phyloP scores from a whole-genome alignment of 2,113 vertebrate genomes.

The Tor tambroides region DNA sequence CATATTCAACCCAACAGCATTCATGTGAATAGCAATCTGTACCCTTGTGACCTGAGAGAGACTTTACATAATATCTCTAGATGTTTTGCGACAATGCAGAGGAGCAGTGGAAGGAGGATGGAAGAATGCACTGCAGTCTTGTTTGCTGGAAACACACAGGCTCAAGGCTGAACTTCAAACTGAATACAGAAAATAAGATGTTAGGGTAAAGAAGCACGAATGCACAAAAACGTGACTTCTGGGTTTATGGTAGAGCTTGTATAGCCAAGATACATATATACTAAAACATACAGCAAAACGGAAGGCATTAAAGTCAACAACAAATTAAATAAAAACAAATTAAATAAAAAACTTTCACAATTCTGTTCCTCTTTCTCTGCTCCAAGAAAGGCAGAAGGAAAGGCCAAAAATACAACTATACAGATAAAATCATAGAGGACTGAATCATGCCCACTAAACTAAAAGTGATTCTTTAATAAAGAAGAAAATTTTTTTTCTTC shows the following conservation, averaged over 20 bases:
- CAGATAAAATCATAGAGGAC: neutral
- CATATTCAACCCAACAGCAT: slow-evolving; percentile 68
- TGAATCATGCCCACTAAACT: neutral
- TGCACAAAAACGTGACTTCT: slow-evolving; percentile 48
- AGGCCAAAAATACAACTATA: neutral
- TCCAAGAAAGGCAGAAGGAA: neutral
- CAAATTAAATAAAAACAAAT: neutral
- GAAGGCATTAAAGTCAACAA: neutral
- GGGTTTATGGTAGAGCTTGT: slow-evolving; percentile 37
- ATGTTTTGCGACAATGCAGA: slow-evolving; percentile 67
- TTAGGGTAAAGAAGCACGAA: slow-evolving; percentile 48
- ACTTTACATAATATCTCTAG: slow-evolving; percentile 67
- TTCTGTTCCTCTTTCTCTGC: neutral
- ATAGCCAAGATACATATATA: neutral
- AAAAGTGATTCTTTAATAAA: neutral
- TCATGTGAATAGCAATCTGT: slow-evolving; percentile 71
- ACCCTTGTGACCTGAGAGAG: slow-evolving; percentile 71
- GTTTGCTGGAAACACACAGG: slow-evolving; percentile 62
- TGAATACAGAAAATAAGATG: slow-evolving; percentile 60
- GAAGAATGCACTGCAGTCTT: slow-evolving; percentile 64
- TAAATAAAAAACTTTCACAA: neutral
- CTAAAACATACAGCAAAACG: neutral
- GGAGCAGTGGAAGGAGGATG: slow-evolving; percentile 55
- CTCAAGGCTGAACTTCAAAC: slow-evolving; percentile 69
- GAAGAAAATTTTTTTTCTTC: neutral